A percentile compares a stretch with the other conserved stretches of the same genome.
Evolutionary conservation across 2,113 vertebrate genomes (phyloP).

Genomic region (Tyrannus savana): DNA sequence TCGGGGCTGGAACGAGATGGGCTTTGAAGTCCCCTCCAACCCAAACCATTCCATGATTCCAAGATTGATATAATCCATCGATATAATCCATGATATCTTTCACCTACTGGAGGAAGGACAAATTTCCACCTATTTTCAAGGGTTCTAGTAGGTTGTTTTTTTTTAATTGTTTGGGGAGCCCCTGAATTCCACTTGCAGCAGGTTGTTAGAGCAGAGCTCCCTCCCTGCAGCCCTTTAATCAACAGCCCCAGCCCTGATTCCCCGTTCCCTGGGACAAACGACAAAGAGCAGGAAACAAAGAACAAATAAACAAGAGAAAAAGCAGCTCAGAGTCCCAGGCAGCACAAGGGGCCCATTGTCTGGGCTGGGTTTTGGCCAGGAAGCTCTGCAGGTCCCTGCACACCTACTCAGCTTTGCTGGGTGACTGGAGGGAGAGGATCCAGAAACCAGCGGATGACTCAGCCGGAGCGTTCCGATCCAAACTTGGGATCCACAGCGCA

Average conservation of each 20-base stretch:
- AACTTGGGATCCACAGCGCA: rapidly evolving
- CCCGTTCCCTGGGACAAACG: neutral
- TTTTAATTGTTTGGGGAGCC: rapidly evolving
- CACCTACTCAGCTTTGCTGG: neutral
- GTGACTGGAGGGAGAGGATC: neutral
- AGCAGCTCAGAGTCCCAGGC: neutral
- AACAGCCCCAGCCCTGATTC: rapidly evolving
- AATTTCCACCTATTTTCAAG: rapidly evolving
- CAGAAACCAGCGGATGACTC: neutral
- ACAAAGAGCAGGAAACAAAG: neutral
- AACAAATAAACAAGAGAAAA: neutral
- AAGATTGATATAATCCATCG: rapidly evolving
- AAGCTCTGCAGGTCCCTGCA: neutral
- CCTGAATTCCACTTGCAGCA: rapidly evolving
- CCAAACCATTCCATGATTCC: rapidly evolving
- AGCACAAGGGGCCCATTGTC: neutral
- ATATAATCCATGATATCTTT: rapidly evolving
- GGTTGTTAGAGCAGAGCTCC: neutral
- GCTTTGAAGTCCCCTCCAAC: neutral
- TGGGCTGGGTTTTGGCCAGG: neutral
- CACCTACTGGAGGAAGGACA: neutral
- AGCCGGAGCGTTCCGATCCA: rapidly evolving
- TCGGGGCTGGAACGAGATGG: neutral
- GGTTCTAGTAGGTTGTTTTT: rapidly evolving
- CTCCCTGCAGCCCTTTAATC: rapidly evolving